Evolutionary conservation across 2,888 invertebrate genomes (phyloP), one percentile per base, ranked within the genome.

Genomic region (Gymnosoma rotundatum): DNA sequence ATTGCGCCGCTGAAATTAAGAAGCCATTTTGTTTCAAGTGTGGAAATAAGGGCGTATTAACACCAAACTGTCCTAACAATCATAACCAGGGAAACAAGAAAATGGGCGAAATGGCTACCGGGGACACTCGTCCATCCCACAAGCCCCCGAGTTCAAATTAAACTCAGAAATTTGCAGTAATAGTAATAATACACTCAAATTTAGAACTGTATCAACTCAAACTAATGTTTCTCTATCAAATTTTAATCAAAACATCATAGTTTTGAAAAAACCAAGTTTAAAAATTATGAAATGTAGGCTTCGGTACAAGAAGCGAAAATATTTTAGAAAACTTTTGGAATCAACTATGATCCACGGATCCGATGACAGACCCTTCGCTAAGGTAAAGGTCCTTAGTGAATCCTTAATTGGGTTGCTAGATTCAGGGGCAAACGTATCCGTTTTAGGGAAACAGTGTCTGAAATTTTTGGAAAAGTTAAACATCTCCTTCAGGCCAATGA

Each of bases 81-180:
- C 78, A 78, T 25, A 9, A 18, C 0, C 61, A 61, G 78, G 78
- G 69, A 78, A 78, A 78, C 21, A 32, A 25, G 5, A 78, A 69
- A 69, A 9, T n/a, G 67, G 78, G 56, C 32, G 58, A 58, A 14
- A 1, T 58, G n/a, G n/a, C n/a, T 4, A 58, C n/a, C 56, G 56
- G 56, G 78, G 61, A 63, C 52, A 61, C 32, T 78, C 70, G 70
- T 70, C 36, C 70, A 64, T 12, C 56, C 45, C 64, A 14, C 1
- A 32, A 36, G 58, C 36, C 36, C 72, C 78, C 72, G 78, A 58
- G 58, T 72, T 18, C 10, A n/a, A 58, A 38, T 1, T 78, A 78
- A 25, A 25, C 4, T 48, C 36, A 1, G 38, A 38, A 8, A 8
- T 38, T 38, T 38, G 9, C 12, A 1, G 1, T 38, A 12, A 38